A percentile compares a stretch with the other conserved stretches of the same genome.
Conservation (phyloP, 2,113 vertebrate species). For the Sebastes fasciatus region DNA sequence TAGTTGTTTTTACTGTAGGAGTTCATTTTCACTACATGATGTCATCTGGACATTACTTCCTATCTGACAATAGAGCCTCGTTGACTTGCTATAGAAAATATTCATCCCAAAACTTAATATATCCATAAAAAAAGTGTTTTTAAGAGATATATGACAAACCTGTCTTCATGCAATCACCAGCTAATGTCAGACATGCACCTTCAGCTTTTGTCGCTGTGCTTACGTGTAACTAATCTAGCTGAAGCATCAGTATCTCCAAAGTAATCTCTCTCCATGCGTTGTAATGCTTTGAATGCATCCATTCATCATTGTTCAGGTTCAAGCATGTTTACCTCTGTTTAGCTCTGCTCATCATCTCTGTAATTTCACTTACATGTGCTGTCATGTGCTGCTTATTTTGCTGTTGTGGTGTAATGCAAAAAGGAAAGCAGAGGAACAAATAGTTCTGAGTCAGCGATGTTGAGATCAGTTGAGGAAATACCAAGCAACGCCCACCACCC, state of each 20-base stretch:
- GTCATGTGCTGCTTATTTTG: neutral
- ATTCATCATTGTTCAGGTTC: neutral
- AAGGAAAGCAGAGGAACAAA: neutral
- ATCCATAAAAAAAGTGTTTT: neutral
- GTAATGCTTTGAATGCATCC: conserved; percentile 1
- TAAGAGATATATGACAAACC: neutral
- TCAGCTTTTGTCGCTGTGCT: neutral
- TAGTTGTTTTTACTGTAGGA: neutral
- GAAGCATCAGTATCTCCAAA: neutral
- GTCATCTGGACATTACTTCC: neutral
- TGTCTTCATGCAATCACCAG: too few relatives aligned
- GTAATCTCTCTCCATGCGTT: neutral
- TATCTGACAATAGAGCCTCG: neutral
- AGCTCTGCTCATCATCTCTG: conserved; percentile 43
- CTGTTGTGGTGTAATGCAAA: neutral
- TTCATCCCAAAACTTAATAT: neutral
- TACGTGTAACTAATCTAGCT: neutral
- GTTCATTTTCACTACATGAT: neutral
- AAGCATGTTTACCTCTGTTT: neutral
- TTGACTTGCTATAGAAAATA: neutral
- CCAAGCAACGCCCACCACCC: too few relatives aligned
- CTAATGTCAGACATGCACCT: neutral
- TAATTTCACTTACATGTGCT: neutral
- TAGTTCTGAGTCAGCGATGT: neutral
- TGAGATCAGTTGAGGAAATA: too few relatives aligned